Base-by-base conservation (phyloP, 2,888 invertebrate genomes). In the Adineta ricciae region DNA sequence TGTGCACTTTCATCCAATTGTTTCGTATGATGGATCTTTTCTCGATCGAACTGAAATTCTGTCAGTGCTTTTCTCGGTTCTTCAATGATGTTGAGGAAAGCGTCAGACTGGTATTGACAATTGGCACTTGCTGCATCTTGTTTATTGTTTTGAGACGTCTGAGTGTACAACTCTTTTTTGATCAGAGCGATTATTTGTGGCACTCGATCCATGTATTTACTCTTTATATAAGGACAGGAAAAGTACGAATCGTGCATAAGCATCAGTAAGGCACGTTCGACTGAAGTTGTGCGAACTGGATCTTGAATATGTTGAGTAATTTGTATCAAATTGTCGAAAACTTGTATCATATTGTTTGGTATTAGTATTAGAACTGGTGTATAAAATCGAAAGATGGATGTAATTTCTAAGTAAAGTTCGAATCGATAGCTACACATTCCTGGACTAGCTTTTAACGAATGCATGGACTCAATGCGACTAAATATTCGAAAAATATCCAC, bases 321-420 rank as follows among this genome's bases (percentile, higher is more conserved):
- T 78, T 38, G 38, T 78, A 78, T 78, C 41, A 78, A 41, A 78
- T 41, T 41, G 38, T 78, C 78, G 41, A 78, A 78, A 41, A 78
- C 78, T 78, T 78, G 78, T 78, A 41, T 78, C 78, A 78, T 78
- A 78, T 78, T 78, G n/a, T 24, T 78, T n/a, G 78, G 78, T 78
- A 32, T 78, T 41, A 78, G 41, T 38, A 78, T 78, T 78, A 78
- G n/a, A n/a, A 78, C 41, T 24, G 78, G 78, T 78, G 78, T 78
- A 78, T 78, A 78, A 41, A 78, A 78, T 11, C 78, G 78, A 78
- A 78, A 78, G 24, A 78, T 41, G 1, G 41, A 41, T 41, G 78
- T 78, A 16, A 78, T 41, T 78, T 78, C 78, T 14, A 78, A 14
- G 41, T 78, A 78, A 11, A 78, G 78, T 78, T 78, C 78, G 41